phyloP scores from a whole-genome alignment of 2,797 vertebrate genomes.

The Staurois parvus region DNA sequence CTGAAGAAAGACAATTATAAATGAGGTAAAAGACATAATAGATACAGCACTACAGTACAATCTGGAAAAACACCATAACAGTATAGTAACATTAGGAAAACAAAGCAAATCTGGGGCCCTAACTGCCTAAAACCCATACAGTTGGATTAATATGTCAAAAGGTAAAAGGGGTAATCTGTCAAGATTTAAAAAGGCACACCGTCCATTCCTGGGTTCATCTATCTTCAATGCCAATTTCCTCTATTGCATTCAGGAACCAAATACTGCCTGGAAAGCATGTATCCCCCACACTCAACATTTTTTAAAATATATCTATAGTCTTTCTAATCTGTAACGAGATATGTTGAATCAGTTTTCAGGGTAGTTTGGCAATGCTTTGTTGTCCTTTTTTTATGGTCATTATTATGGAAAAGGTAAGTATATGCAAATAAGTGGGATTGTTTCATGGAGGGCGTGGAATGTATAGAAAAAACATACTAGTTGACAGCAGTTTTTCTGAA shows the following conservation, averaged over 20 bases:
- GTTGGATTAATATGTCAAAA: slow-evolving; percentile 5
- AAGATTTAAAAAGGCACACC: background rate
- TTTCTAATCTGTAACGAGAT: too few species aligned
- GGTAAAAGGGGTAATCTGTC: background rate
- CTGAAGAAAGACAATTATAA: background rate
- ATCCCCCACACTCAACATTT: background rate
- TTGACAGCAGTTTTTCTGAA: too few species aligned
- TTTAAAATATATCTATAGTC: background rate
- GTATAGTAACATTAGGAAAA: background rate
- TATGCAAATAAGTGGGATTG: too few species aligned
- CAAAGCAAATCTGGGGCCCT: background rate
- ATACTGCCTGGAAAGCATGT: background rate
- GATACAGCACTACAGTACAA: background rate
- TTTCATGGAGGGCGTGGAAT: too few species aligned
- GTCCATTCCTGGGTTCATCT: background rate
- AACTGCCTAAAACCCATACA: background rate
- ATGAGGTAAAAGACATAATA: background rate
- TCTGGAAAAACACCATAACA: background rate
- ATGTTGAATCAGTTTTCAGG: too few species aligned
- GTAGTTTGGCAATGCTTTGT: too few species aligned
- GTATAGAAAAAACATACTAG: too few species aligned
- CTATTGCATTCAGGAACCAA: background rate
- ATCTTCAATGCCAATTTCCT: background rate
- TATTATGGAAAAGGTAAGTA: too few species aligned
- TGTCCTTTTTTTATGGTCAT: too few species aligned